A percentile compares a stretch with the other conserved stretches of the same genome.
Conservation (phyloP, 2,113 vertebrate species). For the Leptocoma aspasia region DNA sequence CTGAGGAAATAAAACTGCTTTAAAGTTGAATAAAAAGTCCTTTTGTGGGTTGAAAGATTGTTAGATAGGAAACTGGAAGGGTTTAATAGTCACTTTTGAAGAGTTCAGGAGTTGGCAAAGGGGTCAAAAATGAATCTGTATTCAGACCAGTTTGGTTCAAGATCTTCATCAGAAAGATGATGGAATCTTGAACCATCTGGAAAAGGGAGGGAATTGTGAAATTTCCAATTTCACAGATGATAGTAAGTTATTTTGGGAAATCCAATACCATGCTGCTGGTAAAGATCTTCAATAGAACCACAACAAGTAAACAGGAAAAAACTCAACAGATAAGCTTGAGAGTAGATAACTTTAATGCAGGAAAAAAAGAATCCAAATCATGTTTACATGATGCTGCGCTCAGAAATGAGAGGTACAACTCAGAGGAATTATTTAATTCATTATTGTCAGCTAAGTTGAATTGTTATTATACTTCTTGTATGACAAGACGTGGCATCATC, state of each 20-base stretch:
- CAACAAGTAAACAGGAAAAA: background rate
- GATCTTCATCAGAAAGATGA: background rate
- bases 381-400: background rate
- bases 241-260: background rate
- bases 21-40: background rate
- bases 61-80: background rate
- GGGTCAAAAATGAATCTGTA: background rate
- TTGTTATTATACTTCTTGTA: background rate
- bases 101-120: background rate
- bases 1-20: background rate
- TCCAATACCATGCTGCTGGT: background rate
- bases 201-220: background rate
- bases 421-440: background rate
- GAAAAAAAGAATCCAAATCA: background rate
- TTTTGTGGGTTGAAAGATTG: background rate
- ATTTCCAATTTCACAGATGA: background rate
- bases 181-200: background rate
- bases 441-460: background rate
- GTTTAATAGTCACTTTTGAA: background rate
- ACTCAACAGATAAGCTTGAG: background rate
- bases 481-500: background rate
- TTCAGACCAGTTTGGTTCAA: background rate
- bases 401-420: background rate
- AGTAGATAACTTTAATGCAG: background rate
- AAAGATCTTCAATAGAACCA: background rate